Evolutionary conservation across 1,140 invertebrate genomes (phyloP), one percentile per base, ranked within the genome.

Genomic region (Brachionus plicatilis): DNA sequence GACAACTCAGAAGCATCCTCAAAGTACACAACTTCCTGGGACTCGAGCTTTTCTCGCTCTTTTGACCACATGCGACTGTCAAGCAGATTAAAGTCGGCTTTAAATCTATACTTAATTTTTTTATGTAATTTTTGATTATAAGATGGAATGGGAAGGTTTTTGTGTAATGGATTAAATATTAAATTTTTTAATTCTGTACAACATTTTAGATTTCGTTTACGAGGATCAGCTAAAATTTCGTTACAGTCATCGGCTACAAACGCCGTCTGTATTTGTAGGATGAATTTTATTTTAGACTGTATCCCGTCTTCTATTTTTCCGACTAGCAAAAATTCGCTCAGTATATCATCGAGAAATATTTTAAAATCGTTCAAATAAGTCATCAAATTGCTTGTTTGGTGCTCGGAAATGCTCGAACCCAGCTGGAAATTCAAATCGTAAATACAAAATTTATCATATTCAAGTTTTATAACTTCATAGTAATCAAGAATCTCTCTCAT

Each of bases 311-410:
- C 68, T 20, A 72, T 0, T 72, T 43, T 72, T 20, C 17, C 37
- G 41, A 3, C 41, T 72, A 43, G 17, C 14, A 72, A 20, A 41
- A 72, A 41, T 9, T 72, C 68, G 37, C 37, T 72, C 9, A 72
- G 17, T 20, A 72, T 5, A 45, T 72, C 29, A 8, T 72, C 37
- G 17, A 72, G 41, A 43, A 72, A 72, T n/a, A 43, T 43, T 72
- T 72, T 72, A 24, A 43, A 72, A 41, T 72, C 68, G 17, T 72
- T 72, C n/a, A 72, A 72, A 43, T 72, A 72, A 41, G 33, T 41
- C 68, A 72, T 72, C 9, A 72, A n/a, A 43, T 11, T 43, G 29
- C 68, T 43, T 17, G 9, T 72, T 72, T 72, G 68, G 33, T 72
- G n/a, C 17, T 72, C 68, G 12, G 17, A 43, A 17, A 72, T 11